Conservation (phyloP, 2,797 vertebrate genomes). For the Lepilemur septentrionalis region DNA sequence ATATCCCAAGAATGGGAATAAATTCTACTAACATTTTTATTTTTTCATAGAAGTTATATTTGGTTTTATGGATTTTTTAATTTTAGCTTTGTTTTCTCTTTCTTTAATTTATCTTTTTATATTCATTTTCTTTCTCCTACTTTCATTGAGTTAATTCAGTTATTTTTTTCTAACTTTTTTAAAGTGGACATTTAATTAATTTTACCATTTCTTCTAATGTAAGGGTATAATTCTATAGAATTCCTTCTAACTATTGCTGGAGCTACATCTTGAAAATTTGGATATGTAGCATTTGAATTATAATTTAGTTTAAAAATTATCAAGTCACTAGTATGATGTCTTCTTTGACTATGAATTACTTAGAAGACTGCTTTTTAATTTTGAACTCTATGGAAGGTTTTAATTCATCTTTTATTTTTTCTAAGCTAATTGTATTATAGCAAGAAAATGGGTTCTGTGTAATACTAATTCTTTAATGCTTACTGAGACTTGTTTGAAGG, state of each 20-base stretch:
- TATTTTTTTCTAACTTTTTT: neutral
- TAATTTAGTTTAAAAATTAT: constrained; percentile 4
- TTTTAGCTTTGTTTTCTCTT: neutral
- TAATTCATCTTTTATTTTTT: neutral
- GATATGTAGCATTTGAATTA: neutral
- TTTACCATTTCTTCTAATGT: neutral
- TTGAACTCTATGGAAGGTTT: neutral
- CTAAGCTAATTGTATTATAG: neutral
- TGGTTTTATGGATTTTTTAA: neutral
- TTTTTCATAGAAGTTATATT: neutral
- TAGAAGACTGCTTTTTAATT: neutral
- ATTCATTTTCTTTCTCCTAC: neutral
- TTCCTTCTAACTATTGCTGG: neutral
- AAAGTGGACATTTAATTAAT: neutral
- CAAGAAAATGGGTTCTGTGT: neutral
- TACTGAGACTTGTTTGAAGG: neutral
- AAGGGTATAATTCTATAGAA: neutral
- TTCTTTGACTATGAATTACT: neutral
- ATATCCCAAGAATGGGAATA: neutral
- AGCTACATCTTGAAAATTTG: neutral
- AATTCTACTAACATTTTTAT: neutral
- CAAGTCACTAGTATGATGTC: neutral
- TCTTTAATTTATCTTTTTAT: neutral
- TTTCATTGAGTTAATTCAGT: neutral
- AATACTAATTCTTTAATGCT: neutral